Percentiles rank a stretch among this genome's conserved stretches.
Evolutionary conservation across 2,888 invertebrate species (phyloP).

Genomic region (Dione juno): DNA sequence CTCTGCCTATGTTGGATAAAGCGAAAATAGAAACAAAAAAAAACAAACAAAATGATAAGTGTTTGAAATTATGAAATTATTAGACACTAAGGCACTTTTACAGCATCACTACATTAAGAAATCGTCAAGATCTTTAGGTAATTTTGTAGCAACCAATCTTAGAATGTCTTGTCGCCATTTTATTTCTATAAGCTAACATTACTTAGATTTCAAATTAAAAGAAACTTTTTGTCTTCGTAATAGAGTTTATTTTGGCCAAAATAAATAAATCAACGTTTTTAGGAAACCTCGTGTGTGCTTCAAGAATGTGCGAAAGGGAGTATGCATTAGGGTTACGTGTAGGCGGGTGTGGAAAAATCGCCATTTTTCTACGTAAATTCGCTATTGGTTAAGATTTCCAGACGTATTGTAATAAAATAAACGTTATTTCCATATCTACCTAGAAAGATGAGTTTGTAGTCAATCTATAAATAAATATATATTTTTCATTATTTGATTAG

Average conservation of each 20-base stretch:
- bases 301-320: conserved; percentile 53
- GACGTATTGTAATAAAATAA: conserved; percentile 4
- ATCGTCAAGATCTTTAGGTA: conserved; percentile 49
- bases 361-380: conserved; percentile 57
- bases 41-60: too few species aligned
- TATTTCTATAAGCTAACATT: conserved; percentile 15
- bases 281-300: conserved; percentile 41
- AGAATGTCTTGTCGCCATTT: conserved; percentile 39
- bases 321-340: conserved; percentile 51
- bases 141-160: conserved; percentile 47
- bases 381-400: conserved; percentile 62
- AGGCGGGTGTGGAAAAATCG: conserved; percentile 63
- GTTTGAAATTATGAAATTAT: too few species aligned
- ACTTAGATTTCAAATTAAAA: conserved; percentile 14
- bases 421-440: neutral
- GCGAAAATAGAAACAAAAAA: too few species aligned
- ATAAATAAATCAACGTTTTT: conserved; percentile 34
- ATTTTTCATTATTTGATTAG: neutral
- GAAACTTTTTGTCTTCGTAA: neutral
- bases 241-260: conserved; percentile 27
- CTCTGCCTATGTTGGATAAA: too few species aligned
- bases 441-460: neutral
- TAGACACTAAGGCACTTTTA: conserved; percentile 4
- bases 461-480: too few species aligned
- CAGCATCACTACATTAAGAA: conserved; percentile 30